Evolutionary conservation across 2,888 invertebrate genomes (phyloP).

Genomic region (Polylopha cassiicola): DNA sequence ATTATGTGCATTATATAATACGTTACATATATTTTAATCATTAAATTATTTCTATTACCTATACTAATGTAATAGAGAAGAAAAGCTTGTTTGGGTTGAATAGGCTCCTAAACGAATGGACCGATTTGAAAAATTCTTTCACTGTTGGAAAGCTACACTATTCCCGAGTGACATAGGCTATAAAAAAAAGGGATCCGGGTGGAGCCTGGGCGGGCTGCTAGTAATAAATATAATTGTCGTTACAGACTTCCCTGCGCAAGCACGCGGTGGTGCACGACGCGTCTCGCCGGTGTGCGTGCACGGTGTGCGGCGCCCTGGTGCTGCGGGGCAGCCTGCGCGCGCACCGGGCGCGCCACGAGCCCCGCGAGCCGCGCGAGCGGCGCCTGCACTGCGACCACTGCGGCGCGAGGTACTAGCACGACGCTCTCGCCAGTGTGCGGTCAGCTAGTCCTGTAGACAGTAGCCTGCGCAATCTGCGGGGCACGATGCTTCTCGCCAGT

Average conservation of each 20-base stretch:
- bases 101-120: no score
- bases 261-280: conserved; percentile 45
- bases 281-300: conserved; percentile 37
- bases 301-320: conserved; percentile 41
- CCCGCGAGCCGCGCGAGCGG: conserved; percentile 31
- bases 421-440: no score
- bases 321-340: conserved; percentile 42
- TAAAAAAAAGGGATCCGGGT: background rate
- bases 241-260: conserved; percentile 40
- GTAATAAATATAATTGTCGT: background rate
- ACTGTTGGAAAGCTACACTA: no score
- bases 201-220: background rate
- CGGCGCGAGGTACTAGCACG: conserved; percentile 39
- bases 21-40: no score
- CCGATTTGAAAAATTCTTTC: no score
- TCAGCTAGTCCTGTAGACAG: no score
- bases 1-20: no score
- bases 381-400: conserved; percentile 43
- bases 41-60: no score
- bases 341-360: conserved; percentile 27
- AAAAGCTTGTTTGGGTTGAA: no score
- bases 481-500: no score
- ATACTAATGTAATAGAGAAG: no score
- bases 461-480: no score
- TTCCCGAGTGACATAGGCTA: background rate